Base-by-base conservation (phyloP, 2,888 invertebrate genomes). In the Acleris cristana region DNA sequence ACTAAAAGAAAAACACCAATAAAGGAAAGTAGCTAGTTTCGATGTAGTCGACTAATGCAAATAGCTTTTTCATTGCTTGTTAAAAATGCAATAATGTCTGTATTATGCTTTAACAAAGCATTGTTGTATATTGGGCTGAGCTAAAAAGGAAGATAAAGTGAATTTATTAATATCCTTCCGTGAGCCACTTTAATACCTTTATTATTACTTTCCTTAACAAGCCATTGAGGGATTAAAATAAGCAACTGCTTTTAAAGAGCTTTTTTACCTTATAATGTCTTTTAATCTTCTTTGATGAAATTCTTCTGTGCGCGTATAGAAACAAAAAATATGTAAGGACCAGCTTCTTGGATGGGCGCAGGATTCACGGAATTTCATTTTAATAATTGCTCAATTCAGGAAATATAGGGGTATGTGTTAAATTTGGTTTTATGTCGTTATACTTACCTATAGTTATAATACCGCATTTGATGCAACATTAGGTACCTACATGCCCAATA, bases 81-180 rank as follows among this genome's bases (percentile, higher is more conserved):
- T 48, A 48, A 23, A 18, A 54, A 54, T 54, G 30, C 14, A 30
- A 54, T 54, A 18, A 54, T 21, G 23, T 53, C 26, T 23, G 14
- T 16, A 8, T 23, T 44, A 45, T 3, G 44, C 23, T n/a, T 48
- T 26, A 48, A 18, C 48, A 58, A 48, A 58, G 26, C 45, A 58
- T 58, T 58, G 8, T 58, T 57, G 34, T 55, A 55, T 19, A 19
- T 40, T 19, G 21, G 19, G 45, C 57, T 57, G 7, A 48, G 48
- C 23, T 48, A 8, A 58, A 48, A 58, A 53, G 23, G 40, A 49
- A 21, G 53, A 55, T 48, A 60, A 54, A 60, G 40, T 18, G 18
- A 65, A 30, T 60, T 59, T 49, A 60, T 59, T 49, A 49, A 60
- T 65, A 60, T 65, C 26, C 59, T 65, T 40, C 23, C n/a, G n/a